Evolutionary conservation across 2,113 vertebrate genomes (phyloP).

Genomic region (Corydoras sp.): DNA sequence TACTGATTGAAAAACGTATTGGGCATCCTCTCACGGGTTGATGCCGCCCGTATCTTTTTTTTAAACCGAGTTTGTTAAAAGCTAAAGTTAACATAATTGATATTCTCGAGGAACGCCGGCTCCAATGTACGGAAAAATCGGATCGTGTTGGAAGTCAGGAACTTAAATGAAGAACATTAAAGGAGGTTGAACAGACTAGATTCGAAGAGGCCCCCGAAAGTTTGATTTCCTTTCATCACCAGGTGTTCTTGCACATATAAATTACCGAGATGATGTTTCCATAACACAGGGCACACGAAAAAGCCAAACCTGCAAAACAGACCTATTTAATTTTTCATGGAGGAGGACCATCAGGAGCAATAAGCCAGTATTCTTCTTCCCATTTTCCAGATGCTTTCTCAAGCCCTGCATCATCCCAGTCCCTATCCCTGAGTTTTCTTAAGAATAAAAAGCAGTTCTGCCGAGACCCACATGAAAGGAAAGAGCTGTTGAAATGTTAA

Average conservation of each 20-base stretch:
- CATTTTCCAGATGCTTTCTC: slow-evolving; percentile 95
- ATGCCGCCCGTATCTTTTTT: too few relatives aligned
- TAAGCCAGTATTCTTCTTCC: slow-evolving; percentile 92
- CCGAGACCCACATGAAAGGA: slow-evolving; percentile 93
- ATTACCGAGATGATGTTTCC: slow-evolving; percentile 92
- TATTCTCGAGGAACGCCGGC: too few relatives aligned
- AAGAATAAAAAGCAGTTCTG: slow-evolving; percentile 71
- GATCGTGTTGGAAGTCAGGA: slow-evolving; percentile 23
- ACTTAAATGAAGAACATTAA: slow-evolving; percentile 52
- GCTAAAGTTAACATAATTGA: too few relatives aligned
- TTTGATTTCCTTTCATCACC: slow-evolving; percentile 82
- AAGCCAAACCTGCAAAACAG: slow-evolving; percentile 93
- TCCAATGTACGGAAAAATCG: too few relatives aligned
- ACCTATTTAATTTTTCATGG: slow-evolving; percentile 98
- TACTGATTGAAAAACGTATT: slow-evolving; percentile 27
- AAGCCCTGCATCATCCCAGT: slow-evolving; percentile 85
- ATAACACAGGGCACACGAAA: slow-evolving; percentile 84
- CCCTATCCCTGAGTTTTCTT: slow-evolving; percentile 70
- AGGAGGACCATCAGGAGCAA: slow-evolving; percentile 86
- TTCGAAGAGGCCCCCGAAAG: slow-evolving; percentile 49
- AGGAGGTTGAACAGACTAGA: slow-evolving; percentile 45
- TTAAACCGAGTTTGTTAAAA: too few relatives aligned
- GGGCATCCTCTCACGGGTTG: too few relatives aligned
- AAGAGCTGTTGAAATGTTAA: slow-evolving; percentile 99
- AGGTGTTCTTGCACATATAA: slow-evolving; percentile 91